These are phyloP conservation scores for Hippopotamus amphibius DNA, from an alignment of 2,113 vertebrate species.

Conservation along the genomic window DNA sequence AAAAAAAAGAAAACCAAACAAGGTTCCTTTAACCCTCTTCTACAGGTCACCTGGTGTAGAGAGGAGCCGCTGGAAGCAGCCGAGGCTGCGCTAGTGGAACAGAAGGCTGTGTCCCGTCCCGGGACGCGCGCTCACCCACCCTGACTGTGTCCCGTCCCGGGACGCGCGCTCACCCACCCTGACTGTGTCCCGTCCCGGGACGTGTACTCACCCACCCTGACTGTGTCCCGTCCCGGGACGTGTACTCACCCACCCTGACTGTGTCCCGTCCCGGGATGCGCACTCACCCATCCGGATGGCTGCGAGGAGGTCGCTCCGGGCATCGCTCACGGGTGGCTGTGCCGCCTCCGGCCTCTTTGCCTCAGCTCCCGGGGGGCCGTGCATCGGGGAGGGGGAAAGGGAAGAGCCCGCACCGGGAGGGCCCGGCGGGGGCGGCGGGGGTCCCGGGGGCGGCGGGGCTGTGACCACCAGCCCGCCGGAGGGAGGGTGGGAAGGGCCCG, in stretches of 20 bases:
- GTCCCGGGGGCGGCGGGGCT: conserved; percentile 93
- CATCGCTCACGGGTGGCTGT: conserved; percentile 89
- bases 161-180: too few relatives aligned
- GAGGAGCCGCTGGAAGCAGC: not conserved
- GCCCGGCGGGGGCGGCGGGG: conserved; percentile 93
- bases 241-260: too few relatives aligned
- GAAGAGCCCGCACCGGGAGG: conserved; percentile 88
- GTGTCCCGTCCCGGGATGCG: not conserved
- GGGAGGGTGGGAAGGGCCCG: conserved; percentile 88
- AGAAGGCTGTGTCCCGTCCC: not conserved
- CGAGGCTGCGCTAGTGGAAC: not conserved
- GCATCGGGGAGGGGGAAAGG: conserved; percentile 91
- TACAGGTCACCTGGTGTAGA: not conserved
- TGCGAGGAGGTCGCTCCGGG: conserved; percentile 96
- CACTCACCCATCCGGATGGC: conserved; percentile 98
- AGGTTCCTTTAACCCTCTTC: not conserved
- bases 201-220: conserved; percentile 91
- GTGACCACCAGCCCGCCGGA: conserved; percentile 87
- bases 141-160: too few relatives aligned
- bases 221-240: too few relatives aligned
- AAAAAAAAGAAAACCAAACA: not conserved
- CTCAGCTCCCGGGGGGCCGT: conserved; percentile 83
- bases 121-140: conserved; percentile 91
- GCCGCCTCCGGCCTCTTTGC: conserved; percentile 83
- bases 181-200: not conserved